Percentiles rank a stretch among this genome's conserved stretches.
Evolutionary conservation across 2,888 invertebrate species (phyloP).

Genomic region (Cloeon dipterum): DNA sequence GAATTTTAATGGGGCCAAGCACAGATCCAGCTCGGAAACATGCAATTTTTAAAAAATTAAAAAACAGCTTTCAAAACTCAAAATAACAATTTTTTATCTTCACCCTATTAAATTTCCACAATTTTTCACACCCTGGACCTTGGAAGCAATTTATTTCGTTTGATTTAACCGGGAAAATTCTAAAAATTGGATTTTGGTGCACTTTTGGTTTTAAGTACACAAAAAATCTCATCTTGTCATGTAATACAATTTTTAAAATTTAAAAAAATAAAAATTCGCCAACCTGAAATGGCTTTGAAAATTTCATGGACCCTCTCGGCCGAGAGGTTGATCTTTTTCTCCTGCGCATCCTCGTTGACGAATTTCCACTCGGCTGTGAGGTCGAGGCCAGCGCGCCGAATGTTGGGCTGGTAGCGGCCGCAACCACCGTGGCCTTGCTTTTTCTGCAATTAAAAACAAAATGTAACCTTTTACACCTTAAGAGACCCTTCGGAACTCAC

Average conservation of each 20-base stretch:
- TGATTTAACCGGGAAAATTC: too few relatives aligned
- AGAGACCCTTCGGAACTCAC: conserved; percentile 6
- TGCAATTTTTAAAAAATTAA: too few relatives aligned
- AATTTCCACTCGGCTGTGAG: conserved; percentile 97
- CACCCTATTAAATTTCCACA: too few relatives aligned
- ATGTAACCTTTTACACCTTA: neutral
- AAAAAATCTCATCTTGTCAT: too few relatives aligned
- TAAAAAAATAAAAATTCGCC: conserved; percentile 2
- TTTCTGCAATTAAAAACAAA: conserved; percentile 19
- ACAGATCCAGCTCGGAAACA: too few relatives aligned
- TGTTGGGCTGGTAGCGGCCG: conserved; percentile 90
- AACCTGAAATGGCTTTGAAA: conserved; percentile 66
- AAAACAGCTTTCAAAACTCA: too few relatives aligned
- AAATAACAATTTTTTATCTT: too few relatives aligned
- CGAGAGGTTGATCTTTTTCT: conserved; percentile 78
- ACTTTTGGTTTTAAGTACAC: too few relatives aligned
- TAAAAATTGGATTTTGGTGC: too few relatives aligned
- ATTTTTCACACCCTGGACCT: too few relatives aligned
- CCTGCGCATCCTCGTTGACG: conserved; percentile 94
- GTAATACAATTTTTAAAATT: neutral
- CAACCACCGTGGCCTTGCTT: conserved; percentile 81
- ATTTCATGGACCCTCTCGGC: conserved; percentile 97
- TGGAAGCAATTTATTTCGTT: too few relatives aligned
- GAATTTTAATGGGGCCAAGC: too few relatives aligned
- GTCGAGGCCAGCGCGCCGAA: conserved; percentile 73